A percentile compares a stretch with the other conserved stretches of the same genome.
These are phyloP conservation scores for Diaperis boleti DNA, from an alignment of 2,888 invertebrate genomes.

Conservation along the genomic window DNA sequence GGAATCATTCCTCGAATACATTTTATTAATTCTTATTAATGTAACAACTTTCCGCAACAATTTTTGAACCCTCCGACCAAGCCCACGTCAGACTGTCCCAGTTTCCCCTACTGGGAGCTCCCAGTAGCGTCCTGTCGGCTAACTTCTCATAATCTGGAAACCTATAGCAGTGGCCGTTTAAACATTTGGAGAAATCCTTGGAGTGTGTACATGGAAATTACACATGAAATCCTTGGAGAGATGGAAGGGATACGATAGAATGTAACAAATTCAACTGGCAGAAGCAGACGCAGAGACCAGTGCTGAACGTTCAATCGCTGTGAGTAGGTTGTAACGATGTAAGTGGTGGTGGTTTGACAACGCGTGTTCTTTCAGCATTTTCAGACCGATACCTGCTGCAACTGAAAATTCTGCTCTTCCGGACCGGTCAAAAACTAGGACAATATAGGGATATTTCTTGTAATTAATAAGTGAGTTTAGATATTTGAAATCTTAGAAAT, in stretches of 20 bases:
- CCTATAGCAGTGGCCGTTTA: constrained; percentile 1
- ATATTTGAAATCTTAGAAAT: not conserved
- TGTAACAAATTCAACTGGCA: constrained; percentile 43
- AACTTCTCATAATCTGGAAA: constrained; percentile 13
- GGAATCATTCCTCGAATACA: no score
- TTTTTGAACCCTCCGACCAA: no score
- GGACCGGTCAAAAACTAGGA: not conserved
- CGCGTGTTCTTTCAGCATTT: constrained; percentile 36
- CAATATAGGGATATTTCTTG: constrained; percentile 10
- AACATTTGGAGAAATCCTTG: constrained; percentile 37
- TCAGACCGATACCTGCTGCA: constrained; percentile 12
- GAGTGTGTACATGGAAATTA: constrained; percentile 37
- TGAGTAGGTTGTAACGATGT: constrained; percentile 31
- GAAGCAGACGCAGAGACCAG: constrained; percentile 41
- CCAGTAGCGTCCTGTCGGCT: no score
- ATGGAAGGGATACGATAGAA: constrained; percentile 41
- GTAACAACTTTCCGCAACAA: no score
- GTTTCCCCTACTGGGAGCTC: no score
- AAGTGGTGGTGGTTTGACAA: constrained; percentile 34
- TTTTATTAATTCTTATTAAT: no score
- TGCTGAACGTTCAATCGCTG: constrained; percentile 41
- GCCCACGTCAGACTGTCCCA: no score
- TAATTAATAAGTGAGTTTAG: constrained; percentile 20
- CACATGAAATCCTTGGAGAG: constrained; percentile 39
- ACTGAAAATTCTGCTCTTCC: constrained; percentile 10